Evolutionary conservation across 1,140 invertebrate genomes (phyloP).

Genomic region (Heliothis virescens): DNA sequence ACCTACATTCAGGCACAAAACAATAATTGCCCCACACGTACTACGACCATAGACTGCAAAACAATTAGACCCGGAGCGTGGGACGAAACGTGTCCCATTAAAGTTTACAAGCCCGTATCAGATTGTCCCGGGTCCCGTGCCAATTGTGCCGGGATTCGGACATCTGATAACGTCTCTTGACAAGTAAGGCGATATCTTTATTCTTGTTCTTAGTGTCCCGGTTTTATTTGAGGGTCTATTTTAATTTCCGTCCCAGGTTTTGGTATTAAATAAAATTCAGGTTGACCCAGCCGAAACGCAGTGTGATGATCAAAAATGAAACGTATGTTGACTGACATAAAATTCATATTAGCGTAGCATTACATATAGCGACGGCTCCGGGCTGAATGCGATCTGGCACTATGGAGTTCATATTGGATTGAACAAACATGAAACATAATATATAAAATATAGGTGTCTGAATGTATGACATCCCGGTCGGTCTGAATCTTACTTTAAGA

Average conservation of each 20-base stretch:
- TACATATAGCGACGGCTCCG: too few species aligned
- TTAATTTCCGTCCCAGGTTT: not conserved
- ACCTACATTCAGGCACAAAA: not conserved
- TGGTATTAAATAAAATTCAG: too few species aligned
- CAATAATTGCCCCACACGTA: slow-evolving; percentile 2
- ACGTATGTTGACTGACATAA: too few species aligned
- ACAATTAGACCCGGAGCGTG: not conserved
- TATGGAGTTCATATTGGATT: too few species aligned
- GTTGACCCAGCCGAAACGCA: too few species aligned
- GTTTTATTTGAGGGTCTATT: not conserved
- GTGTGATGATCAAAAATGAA: too few species aligned
- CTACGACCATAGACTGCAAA: not conserved
- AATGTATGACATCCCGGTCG: too few species aligned
- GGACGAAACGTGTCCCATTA: not conserved
- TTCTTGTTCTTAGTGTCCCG: not conserved
- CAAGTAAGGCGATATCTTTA: not conserved
- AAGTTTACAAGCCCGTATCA: slow-evolving; percentile 13
- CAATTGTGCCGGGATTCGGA: slow-evolving; percentile 1
- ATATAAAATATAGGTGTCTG: too few species aligned
- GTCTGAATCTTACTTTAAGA: too few species aligned
- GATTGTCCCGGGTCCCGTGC: slow-evolving; percentile 5
- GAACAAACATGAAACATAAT: too few species aligned
- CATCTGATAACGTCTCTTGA: slow-evolving; percentile 5
- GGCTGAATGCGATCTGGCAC: too few species aligned
- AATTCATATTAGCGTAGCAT: too few species aligned